phyloP scores from a whole-genome alignment of 2,888 invertebrate genomes.

The Clepsis dumicolana region DNA sequence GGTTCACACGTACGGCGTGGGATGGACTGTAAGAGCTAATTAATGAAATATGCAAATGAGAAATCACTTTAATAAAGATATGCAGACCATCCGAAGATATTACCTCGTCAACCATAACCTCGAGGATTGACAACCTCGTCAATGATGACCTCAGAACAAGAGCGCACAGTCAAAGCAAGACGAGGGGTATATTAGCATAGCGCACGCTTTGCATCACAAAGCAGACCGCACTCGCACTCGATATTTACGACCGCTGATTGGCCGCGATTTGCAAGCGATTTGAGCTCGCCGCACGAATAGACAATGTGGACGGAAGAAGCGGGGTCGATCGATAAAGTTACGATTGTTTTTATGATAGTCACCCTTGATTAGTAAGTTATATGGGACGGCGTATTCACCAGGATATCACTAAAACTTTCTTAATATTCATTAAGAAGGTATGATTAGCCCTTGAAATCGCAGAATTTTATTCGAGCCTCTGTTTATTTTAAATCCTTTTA shows the following conservation, averaged over 20 bases:
- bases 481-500: too few species aligned
- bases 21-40: too few species aligned
- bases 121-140: not conserved
- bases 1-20: too few species aligned
- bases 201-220: constrained; percentile 73
- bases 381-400: too few species aligned
- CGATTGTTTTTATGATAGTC: not conserved
- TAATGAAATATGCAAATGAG: too few species aligned
- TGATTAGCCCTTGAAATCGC: too few species aligned
- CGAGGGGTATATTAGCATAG: constrained; percentile 71
- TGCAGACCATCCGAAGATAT: not conserved
- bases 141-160: constrained; percentile 11
- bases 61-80: too few species aligned
- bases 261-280: constrained; percentile 48
- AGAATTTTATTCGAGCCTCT: too few species aligned
- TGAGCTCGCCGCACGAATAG: constrained; percentile 41
- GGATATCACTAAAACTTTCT: too few species aligned
- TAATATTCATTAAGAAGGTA: too few species aligned
- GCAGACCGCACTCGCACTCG: constrained; percentile 55
- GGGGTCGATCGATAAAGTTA: not conserved
- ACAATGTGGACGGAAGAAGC: constrained; percentile 23
- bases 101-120: not conserved
- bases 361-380: too few species aligned
- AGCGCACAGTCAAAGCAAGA: constrained; percentile 55
- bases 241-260: constrained; percentile 69